These are phyloP conservation scores for Leucopternis melanops DNA, from an alignment of 2,113 vertebrate genomes.

Conservation along the genomic window DNA sequence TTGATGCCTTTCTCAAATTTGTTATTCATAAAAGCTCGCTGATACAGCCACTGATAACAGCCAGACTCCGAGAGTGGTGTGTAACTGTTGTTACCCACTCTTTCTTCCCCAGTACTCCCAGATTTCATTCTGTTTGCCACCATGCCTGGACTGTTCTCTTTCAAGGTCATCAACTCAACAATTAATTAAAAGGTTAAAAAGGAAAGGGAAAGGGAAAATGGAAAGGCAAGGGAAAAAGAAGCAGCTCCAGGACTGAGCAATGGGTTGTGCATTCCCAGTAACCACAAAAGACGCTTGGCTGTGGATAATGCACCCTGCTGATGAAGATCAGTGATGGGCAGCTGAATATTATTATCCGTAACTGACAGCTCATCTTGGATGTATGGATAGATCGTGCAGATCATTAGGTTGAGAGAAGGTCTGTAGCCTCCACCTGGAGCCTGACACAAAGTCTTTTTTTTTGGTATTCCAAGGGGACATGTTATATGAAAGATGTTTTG, in stretches of 20 bases:
- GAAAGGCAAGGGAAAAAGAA: neutral
- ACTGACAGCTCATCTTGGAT: neutral
- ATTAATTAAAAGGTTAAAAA: constrained; percentile 28
- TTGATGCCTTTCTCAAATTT: neutral
- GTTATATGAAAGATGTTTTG: neutral
- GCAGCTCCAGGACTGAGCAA: neutral
- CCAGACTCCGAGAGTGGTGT: neutral
- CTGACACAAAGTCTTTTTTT: neutral
- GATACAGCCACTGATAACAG: neutral
- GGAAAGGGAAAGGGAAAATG: neutral
- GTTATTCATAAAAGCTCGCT: neutral
- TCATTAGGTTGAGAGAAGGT: neutral
- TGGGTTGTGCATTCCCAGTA: neutral
- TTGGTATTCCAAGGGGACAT: neutral
- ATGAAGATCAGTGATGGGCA: constrained; percentile 16
- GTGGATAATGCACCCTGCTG: neutral
- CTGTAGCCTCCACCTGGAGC: neutral
- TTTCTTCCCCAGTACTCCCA: neutral
- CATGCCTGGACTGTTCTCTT: neutral
- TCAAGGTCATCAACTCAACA: constrained; percentile 16
- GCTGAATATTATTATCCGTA: neutral
- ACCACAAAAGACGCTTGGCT: neutral
- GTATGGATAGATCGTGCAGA: neutral
- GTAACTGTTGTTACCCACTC: neutral
- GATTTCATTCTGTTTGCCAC: neutral